Base-by-base conservation (phyloP, 2,888 invertebrate genomes). In the Monochamus alternatus region DNA sequence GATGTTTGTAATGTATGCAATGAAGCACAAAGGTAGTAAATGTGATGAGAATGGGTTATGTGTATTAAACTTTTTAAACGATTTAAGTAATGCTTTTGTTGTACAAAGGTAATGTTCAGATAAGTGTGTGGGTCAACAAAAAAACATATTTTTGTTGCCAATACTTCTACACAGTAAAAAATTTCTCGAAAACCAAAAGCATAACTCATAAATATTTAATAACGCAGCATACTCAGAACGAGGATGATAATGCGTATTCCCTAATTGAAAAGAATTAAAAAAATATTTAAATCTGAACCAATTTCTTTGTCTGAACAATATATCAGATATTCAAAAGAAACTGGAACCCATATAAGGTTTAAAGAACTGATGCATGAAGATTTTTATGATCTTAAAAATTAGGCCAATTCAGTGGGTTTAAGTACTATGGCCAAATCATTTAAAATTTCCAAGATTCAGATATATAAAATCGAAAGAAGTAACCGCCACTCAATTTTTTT, bases 1-100 rank as follows among this genome's bases (percentile, higher is more conserved):
- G 4, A 4, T 52, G 81, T 79, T 30, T 76, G 85, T 77, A 86
- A 82, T 78, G 79, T 87, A 38, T 87, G 87, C 86, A 83, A 87
- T 72, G 85, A 88, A 73, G 80, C 83, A 5, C 38, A 22, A 84
- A 32, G 86, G 83, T 0, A 79, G 85, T 63, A 81, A 86, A 78
- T 86, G 86, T 76, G 83, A 84, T 63, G 86, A 86, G 76, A 83
- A 87, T 68, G 87, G 80, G 10, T 84, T 84, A 7, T 38, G 38
- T 38, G 38, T 38, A 7, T 5, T 7, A 7, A 38, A 22, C 1
- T 38, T 1, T 7, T 7, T 38, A 38, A 7, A 38, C 0, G 7
- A 38, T 38, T 5, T 38, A 38, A 38, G 7, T 38, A 7, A 38
- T 38, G 7, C 7, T 38, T 4, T 38, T 38, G 38, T 5, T 38